phyloP scores from a whole-genome alignment of 2,113 vertebrate species.

The Collichthys lucidus region DNA sequence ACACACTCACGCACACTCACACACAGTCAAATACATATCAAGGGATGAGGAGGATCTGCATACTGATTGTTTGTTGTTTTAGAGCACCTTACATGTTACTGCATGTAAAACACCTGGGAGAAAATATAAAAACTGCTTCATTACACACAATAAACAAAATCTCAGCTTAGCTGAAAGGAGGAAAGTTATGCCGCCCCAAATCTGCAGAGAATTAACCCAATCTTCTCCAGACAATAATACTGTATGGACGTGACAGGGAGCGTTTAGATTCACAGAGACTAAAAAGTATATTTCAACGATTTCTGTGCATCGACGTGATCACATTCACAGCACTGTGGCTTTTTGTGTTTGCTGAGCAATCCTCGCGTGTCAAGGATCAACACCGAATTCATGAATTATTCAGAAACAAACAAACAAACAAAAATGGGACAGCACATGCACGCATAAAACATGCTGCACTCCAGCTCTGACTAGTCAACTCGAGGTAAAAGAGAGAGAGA shows the following conservation, averaged over 20 bases:
- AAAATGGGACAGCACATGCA: constrained; percentile 42
- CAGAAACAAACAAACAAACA: constrained; percentile 45
- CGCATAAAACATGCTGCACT: constrained; percentile 26
- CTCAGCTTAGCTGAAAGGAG: constrained; percentile 31
- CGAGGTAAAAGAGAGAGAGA: constrained; percentile 46
- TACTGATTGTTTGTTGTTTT: constrained; percentile 35
- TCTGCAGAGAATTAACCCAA: constrained; percentile 37
- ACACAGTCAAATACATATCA: constrained; percentile 44
- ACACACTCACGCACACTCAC: constrained; percentile 27
- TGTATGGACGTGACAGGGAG: constrained; percentile 13
- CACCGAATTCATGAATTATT: constrained; percentile 69
- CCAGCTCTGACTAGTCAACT: constrained; percentile 49
- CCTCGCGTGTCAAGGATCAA: constrained; percentile 55
- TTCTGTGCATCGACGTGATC: constrained; percentile 26
- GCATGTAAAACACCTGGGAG: constrained; percentile 68
- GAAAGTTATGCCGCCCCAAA: constrained; percentile 9
- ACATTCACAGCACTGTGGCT: constrained; percentile 49
- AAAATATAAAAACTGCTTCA: constrained; percentile 38
- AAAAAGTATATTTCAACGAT: constrained; percentile 2
- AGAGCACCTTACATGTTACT: constrained; percentile 66
- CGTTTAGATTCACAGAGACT: constrained; percentile 16
- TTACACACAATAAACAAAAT: constrained; percentile 42
- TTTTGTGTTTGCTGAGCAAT: constrained; percentile 62
- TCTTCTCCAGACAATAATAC: constrained; percentile 17
- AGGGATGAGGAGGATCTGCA: constrained; percentile 52